Evolutionary conservation across 2,888 invertebrate genomes (phyloP).

Genomic region (Parasteatoda lunata): DNA sequence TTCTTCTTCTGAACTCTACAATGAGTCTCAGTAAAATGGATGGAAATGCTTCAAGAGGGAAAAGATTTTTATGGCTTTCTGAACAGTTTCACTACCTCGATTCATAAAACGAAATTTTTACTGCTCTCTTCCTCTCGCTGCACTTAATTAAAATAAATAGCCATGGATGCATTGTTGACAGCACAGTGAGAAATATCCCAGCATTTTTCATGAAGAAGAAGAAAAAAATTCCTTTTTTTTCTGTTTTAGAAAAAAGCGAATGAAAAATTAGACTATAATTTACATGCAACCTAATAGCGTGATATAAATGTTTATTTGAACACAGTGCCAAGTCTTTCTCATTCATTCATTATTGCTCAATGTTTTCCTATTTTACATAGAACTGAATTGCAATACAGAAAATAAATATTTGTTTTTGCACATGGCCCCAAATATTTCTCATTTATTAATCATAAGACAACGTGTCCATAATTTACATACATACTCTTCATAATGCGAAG

Average conservation of each 20-base stretch:
- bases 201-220: background rate
- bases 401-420: no score
- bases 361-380: no score
- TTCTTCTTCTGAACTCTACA: background rate
- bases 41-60: background rate
- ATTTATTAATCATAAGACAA: no score
- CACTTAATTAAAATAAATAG: conserved; percentile 8
- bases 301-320: no score
- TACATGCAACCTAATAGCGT: no score
- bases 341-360: no score
- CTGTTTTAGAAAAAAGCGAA: background rate
- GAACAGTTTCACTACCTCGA: conserved; percentile 36
- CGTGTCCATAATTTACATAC: no score
- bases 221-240: background rate
- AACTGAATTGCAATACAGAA: no score
- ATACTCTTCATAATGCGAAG: no score
- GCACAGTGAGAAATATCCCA: background rate
- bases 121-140: background rate
- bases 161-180: background rate
- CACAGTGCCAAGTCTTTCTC: no score
- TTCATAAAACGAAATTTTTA: conserved; percentile 45
- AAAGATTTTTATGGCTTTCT: conserved; percentile 44
- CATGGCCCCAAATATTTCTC: no score
- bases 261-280: background rate
- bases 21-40: background rate